phyloP scores from a whole-genome alignment of 2,888 invertebrate genomes.

The Plutella xylostella region DNA sequence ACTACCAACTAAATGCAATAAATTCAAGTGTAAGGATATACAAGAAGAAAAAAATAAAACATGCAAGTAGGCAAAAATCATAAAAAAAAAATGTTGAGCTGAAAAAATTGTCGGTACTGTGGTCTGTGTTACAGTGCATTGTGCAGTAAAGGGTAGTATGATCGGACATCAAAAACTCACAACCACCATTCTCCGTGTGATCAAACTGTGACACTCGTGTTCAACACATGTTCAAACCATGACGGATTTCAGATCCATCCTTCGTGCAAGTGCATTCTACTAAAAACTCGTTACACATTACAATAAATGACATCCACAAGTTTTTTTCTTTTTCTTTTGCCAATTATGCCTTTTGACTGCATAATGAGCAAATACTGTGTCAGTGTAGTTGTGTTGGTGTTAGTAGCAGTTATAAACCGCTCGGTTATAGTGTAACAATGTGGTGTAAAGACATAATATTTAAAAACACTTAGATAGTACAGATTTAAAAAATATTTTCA shows the following conservation, averaged over 20 bases:
- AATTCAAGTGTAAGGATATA: no score
- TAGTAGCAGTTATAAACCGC: no score
- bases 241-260: neutral
- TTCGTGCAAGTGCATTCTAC: conserved; percentile 4
- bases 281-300: conserved; percentile 12
- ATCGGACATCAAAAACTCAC: neutral
- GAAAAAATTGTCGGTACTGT: neutral
- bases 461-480: no score
- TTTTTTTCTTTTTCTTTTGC: conserved; percentile 38
- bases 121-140: conserved; percentile 7
- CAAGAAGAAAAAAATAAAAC: no score
- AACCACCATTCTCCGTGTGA: conserved; percentile 7
- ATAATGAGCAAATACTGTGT: conserved; percentile 66
- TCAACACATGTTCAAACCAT: neutral
- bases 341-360: conserved; percentile 61
- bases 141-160: conserved; percentile 12
- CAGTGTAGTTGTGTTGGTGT: conserved; percentile 36
- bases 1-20: no score
- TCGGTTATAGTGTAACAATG: no score
- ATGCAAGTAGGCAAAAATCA: no score
- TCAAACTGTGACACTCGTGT: neutral
- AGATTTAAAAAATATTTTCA: no score
- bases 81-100: neutral
- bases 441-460: no score
- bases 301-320: conserved; percentile 63